Conservation (phyloP, 2,797 vertebrate genomes). For the Poeciliopsis paucimaculata region DNA sequence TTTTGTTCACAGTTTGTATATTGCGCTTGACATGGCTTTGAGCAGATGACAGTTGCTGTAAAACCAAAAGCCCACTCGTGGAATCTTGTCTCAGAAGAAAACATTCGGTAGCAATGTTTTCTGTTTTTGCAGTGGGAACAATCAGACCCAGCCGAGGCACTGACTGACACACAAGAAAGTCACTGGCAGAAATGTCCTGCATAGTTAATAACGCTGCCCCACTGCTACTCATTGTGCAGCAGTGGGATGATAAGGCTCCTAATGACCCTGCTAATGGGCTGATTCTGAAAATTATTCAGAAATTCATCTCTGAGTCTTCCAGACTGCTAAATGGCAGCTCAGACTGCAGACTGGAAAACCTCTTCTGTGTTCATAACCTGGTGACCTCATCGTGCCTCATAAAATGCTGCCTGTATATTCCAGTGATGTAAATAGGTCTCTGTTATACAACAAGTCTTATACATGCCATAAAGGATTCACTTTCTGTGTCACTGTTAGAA, state of each 20-base stretch:
- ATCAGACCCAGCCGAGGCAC: background rate
- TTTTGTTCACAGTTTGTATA: background rate
- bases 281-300: conserved; percentile 18
- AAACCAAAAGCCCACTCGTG: background rate
- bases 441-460: background rate
- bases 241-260: conserved; percentile 3
- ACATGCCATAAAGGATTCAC: background rate
- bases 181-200: conserved; percentile 25
- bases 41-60: conserved; percentile 9
- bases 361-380: background rate
- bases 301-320: conserved; percentile 6
- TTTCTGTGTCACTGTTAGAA: background rate
- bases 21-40: background rate
- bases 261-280: conserved; percentile 1
- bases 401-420: background rate
- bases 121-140: background rate
- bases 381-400: background rate
- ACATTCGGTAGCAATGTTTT: conserved; percentile 11
- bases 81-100: conserved; percentile 13
- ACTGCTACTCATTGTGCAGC: conserved; percentile 9
- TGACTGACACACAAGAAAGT: background rate
- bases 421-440: background rate
- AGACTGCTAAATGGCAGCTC: conserved; percentile 3
- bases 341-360: background rate
- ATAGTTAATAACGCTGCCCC: conserved; percentile 19